phyloP scores from a whole-genome alignment of 2,113 vertebrate genomes.

The Macroglossus sobrinus region DNA sequence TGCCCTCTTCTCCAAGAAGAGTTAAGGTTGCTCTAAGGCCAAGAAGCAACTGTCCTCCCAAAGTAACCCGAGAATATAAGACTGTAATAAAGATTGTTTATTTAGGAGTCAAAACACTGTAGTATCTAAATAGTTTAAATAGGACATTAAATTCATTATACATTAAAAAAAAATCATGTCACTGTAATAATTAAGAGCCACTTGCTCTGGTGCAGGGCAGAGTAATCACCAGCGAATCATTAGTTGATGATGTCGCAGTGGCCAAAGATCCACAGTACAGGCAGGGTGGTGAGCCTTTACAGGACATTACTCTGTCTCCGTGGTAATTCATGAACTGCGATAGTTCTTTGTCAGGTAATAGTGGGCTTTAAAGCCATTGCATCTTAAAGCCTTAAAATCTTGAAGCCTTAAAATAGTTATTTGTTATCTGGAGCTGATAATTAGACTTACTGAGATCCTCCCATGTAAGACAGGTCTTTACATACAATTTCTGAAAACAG shows the following conservation, averaged over 20 bases:
- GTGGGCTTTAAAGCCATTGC: background rate
- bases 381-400: background rate
- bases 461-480: background rate
- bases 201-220: background rate
- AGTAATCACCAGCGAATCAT: background rate
- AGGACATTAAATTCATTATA: background rate
- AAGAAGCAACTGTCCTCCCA: background rate
- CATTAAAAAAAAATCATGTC: background rate
- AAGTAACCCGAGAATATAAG: background rate
- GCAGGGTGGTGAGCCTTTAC: background rate
- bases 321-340: background rate
- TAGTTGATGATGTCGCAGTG: background rate
- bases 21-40: background rate
- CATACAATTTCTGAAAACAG: slow-evolving; percentile 15
- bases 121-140: background rate
- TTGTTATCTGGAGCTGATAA: slow-evolving; percentile 22
- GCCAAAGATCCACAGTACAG: background rate
- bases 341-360: background rate
- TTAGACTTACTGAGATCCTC: background rate
- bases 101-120: background rate
- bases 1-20: background rate
- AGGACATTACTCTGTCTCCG: background rate
- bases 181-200: slow-evolving; percentile 12
- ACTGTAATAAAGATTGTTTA: background rate
- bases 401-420: slow-evolving; percentile 18